Evolutionary conservation across 1,140 invertebrate genomes (phyloP), one percentile per base, ranked within the genome.

Genomic region (Drosophila triauraria): DNA sequence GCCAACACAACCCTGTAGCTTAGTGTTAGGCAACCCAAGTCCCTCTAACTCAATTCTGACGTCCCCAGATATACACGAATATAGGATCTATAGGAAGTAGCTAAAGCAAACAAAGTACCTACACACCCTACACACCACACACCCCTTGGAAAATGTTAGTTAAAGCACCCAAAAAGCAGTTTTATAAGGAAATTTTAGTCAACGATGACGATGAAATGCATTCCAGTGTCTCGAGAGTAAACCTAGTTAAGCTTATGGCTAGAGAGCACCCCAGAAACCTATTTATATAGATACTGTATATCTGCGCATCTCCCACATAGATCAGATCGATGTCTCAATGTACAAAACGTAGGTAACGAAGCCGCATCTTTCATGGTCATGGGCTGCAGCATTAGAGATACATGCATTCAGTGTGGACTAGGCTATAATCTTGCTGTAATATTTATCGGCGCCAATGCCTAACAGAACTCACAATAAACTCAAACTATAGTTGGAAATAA

Each of bases 101-200:
- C 58, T 71, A 71, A 76, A 53, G 63, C 74, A 81, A 84, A 84
- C 61, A 46, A 80, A 35, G 83, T 87, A 87, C 85, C 83, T 87
- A 84, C 51, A 77, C 23, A 67, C 27, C n/a, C 53, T 17, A 63
- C 42, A 63, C 44, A 67, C 59, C 40, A 46, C 23, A 69, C 23
- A 71, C 27, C 50, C 56, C 63, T 62, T 48, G n/a, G 56, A 35
- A 48, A 64, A 75, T 56, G 58, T 82, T 75, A 68, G 63, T 57
- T 68, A 75, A 70, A 67, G 59, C 64, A 80, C 46, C 17, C 44
- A 12, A 65, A 65, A 46, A 38, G 58, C 62, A 78, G 84, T 90
- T 87, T 90, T 87, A 75, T 87, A 87, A 88, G 77, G 40, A 82
- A 88, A 84, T 88, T 87, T 87, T 87, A 88, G 69, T 84, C 72